phyloP scores from a whole-genome alignment of 2,888 invertebrate species.

The Griposia aprilina region DNA sequence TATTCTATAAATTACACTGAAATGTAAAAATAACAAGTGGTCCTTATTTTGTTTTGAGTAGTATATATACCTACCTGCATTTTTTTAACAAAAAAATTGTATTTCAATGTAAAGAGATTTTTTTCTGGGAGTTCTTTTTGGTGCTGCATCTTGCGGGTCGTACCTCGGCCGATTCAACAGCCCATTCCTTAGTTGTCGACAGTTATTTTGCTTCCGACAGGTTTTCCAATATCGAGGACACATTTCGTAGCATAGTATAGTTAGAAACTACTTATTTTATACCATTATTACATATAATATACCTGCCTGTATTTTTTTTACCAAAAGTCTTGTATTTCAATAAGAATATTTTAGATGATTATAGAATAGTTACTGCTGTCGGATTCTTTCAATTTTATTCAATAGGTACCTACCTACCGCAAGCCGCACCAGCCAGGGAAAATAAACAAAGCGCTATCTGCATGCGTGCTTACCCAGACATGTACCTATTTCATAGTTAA shows the following conservation, averaged over 20 bases:
- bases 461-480: neutral
- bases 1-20: too few species aligned
- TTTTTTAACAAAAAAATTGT: too few species aligned
- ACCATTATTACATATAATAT: conserved; percentile 16
- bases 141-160: conserved; percentile 84
- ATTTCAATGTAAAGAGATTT: too few species aligned
- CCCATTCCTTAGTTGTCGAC: conserved; percentile 83
- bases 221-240: conserved; percentile 73
- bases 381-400: conserved; percentile 5
- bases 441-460: neutral
- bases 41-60: too few species aligned
- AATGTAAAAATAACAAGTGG: too few species aligned
- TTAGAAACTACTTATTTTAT: conserved; percentile 42
- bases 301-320: conserved; percentile 22
- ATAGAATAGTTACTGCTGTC: conserved; percentile 32
- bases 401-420: neutral
- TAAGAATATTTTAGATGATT: conserved; percentile 61
- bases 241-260: conserved; percentile 76
- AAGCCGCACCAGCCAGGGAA: neutral
- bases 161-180: conserved; percentile 82
- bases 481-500: neutral
- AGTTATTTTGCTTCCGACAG: conserved; percentile 78
- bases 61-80: too few species aligned
- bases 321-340: conserved; percentile 22
- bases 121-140: conserved; percentile 80